Evolutionary conservation across 2,888 invertebrate species (phyloP).

Genomic region (Drosophila atroscutellata): DNA sequence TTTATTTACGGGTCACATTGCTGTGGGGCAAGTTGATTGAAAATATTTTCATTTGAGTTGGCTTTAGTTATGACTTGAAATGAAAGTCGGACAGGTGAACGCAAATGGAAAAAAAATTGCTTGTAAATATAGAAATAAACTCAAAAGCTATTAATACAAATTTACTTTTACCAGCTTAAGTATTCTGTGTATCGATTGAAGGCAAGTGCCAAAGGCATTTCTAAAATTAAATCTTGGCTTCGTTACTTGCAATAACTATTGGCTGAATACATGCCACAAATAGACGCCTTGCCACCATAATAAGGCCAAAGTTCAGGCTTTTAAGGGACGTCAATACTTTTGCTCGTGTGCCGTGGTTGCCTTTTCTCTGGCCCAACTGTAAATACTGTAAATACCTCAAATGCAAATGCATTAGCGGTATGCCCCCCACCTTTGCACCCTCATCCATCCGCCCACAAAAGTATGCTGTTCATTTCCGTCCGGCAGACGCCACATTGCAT

Average conservation of each 20-base stretch:
- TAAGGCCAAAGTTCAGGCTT: conserved; percentile 58
- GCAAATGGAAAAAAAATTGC: conserved; percentile 13
- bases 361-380: conserved; percentile 44
- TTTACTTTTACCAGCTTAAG: neutral
- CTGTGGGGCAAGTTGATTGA: conserved; percentile 49
- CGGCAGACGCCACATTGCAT: conserved; percentile 18
- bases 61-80: conserved; percentile 37
- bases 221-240: conserved; percentile 13
- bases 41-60: conserved; percentile 43
- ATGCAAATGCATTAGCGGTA: conserved; percentile 70
- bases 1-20: conserved; percentile 47
- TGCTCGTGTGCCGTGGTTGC: conserved; percentile 20
- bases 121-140: conserved; percentile 3
- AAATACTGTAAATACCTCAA: conserved; percentile 58
- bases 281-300: neutral
- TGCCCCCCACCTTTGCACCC: neutral
- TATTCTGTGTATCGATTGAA: neutral
- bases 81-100: conserved; percentile 24
- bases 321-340: conserved; percentile 34
- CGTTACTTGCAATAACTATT: conserved; percentile 6
- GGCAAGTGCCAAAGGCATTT: neutral
- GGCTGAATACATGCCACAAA: conserved; percentile 1
- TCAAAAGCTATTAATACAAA: neutral
- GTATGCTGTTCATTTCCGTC: conserved; percentile 46
- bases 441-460: conserved; percentile 46